A percentile compares a stretch with the other conserved stretches of the same genome.
These are phyloP conservation scores for Nesidiocoris tenuis DNA, from an alignment of 2,888 invertebrate species.

Conservation along the genomic window DNA sequence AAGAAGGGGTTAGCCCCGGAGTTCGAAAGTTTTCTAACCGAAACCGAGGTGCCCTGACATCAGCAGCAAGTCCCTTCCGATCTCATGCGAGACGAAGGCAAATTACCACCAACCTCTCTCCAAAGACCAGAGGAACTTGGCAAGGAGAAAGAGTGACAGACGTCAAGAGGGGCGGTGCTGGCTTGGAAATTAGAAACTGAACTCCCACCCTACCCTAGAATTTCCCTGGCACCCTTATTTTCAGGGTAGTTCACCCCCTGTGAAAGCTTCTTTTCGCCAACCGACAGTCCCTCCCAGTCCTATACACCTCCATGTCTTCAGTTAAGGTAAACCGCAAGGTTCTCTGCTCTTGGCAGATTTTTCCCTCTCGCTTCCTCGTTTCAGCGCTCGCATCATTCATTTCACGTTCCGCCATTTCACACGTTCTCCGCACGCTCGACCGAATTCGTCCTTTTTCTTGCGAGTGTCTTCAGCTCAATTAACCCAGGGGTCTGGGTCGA, in stretches of 20 bases:
- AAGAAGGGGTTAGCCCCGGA: background rate
- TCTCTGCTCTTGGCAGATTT: slow-evolving; percentile 36
- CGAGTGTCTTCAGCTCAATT: slow-evolving; percentile 37
- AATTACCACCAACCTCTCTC: slow-evolving; percentile 27
- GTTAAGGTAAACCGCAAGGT: slow-evolving; percentile 35
- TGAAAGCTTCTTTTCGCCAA: background rate
- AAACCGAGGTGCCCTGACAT: background rate
- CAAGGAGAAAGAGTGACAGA: slow-evolving; percentile 40
- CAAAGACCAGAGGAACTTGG: background rate
- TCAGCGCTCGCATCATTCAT: slow-evolving; percentile 27
- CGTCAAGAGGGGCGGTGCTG: slow-evolving; percentile 33
- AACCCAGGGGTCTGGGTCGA: slow-evolving; percentile 2
- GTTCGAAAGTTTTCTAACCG: slow-evolving; percentile 18
- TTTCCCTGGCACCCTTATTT: slow-evolving; percentile 12
- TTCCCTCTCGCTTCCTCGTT: slow-evolving; percentile 4
- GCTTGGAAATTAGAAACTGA: slow-evolving; percentile 42
- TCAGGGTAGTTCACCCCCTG: background rate
- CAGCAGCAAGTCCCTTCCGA: background rate
- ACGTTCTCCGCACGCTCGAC: slow-evolving; percentile 18
- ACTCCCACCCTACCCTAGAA: slow-evolving; percentile 9
- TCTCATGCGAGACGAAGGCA: slow-evolving; percentile 31
- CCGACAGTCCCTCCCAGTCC: background rate
- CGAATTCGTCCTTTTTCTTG: slow-evolving; percentile 8
- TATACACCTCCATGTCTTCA: background rate
- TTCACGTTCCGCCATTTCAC: slow-evolving; percentile 34